Base-by-base conservation (phyloP, 2,113 vertebrate genomes). In the Falcunculus frontatus region DNA sequence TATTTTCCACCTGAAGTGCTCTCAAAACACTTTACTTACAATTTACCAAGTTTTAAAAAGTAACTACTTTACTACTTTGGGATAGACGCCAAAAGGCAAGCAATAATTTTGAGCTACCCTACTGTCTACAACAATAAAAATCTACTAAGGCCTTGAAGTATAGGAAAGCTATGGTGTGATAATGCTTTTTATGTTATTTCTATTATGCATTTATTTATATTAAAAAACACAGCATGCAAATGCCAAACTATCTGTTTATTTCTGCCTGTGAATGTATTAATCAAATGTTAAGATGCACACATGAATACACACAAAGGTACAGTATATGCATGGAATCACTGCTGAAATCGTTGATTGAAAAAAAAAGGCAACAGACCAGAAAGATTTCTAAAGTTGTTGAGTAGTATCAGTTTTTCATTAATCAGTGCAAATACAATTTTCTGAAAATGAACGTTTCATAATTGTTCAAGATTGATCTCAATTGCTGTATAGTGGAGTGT, bases 391-490 rank as follows among this genome's bases (percentile, higher is more conserved):
- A 74, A 69, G 10, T 35, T 49, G 62, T 55, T 9, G 7, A 37
- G 20, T 27, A 53, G 8, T 30, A 87, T 56, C 5, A 35, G 17
- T 55, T 62, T 77, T 73, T 70, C 27, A 59, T 70, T 89, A 90
- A n/a, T 75, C 29, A 37, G 15, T 57, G 39, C 13, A 60, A 79
- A 60, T 60, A 72, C 25, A 70, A 84, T 44, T 84, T 74, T 39
- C 11, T 82, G 32, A 27, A 57, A 63, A 6, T 22, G 15, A 88
- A 55, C 1, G 0, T 60, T n/a, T 55, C 0, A 0, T 41, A 85
- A 27, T 17, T 46, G 20, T 11, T 39, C 15, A 87, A 62, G 32
- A 78, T 44, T 59, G 11, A 4, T 44, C 79, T 91, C 52, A 41
- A 13, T 29, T 90, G 39, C 15, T 57, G 7, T 32, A 9, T 22